Evolutionary conservation across 2,113 vertebrate genomes (phyloP), one percentile per base, ranked within the genome.

Genomic region (Ploceus nigricollis): DNA sequence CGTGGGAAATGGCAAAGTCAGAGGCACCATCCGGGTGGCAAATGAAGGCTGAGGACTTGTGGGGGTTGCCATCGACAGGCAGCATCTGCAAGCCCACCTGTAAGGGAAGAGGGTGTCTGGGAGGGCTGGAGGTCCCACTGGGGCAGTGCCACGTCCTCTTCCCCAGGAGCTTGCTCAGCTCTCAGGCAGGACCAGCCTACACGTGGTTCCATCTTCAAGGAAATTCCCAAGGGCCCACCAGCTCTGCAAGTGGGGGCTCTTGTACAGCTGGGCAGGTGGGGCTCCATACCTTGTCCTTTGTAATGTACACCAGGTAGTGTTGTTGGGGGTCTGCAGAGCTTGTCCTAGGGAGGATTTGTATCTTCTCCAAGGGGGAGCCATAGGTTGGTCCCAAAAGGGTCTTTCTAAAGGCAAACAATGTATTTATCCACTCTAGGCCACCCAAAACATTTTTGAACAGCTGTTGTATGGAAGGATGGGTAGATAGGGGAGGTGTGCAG

Each of bases 41-140:
- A 33, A 99, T 89, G 72, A 99, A 84, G 44, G 98, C 98, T 14
- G 96, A 98, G 22, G 99, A 99, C 94, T 98, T 99, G 96, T 98
- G 98, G 8, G 99, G 99, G 73, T 99, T 99, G 76, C 99, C 99
- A 39, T 99, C 99, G 0, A 99, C 45, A 10, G 99, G 99, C 50
- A 99, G 96, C 76, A 99, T 98, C 98, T 99, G 99, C 82, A 99
- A 97, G 50, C 99, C 99, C 69, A 99, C 97, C 99, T 99, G 57
- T 20, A 57, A 58, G 63, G 68, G 64, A 88, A 94, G 8, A 81
- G 17, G 11, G 13, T 45, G 11, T 10, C 35, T 82, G 79, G 25
- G 33, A 53, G 28, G 8, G 7, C 66, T 56, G 61, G 15, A 24
- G 10, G 7, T 57, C 40, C 68, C 39, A 1, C 17, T 8, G 5